Evolutionary conservation across 2,888 invertebrate species (phyloP), one percentile per base, ranked within the genome.

Genomic region (Syrista parreyssii): DNA sequence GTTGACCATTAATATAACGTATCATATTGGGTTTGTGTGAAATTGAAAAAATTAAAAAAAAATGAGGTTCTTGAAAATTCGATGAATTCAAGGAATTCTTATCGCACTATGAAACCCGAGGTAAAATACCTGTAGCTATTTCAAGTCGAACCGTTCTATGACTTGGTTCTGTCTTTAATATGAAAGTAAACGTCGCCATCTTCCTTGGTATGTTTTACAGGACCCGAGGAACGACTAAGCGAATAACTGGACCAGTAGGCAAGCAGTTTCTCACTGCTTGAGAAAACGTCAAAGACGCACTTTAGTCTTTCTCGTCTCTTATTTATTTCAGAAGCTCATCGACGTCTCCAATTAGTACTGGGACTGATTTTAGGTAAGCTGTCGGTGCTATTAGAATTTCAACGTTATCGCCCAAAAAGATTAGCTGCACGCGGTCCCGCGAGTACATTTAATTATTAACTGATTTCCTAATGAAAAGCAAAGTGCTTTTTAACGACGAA

Each of bases 381-480:
- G 34, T 15, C 32, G 40, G 11, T 33, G n/a, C 30, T 15, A 32
- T 36, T 76, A 72, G 36, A 76, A 72, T 71, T 35, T 68, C 40
- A 40, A 15, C 72, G n/a, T 40, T 76, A 76, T 76, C 71, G 23
- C 6, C 71, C 71, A 71, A 32, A 15, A 4, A 9, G 32, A 71
- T 30, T 71, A 71, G 12, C 30, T 31, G 4, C 12, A 30, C 76
- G 12, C 23, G 30, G 35, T 9, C 40, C 6, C 4, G 23, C 23
- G 23, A 55, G 40, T 6, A 23, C 40, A 23, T n/a, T 72, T 72
- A 32, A 36, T 72, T 76, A 76, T 72, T 76, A 30, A 76, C 71
- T n/a, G 31, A 76, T 76, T 76, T 35, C 23, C 36, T 76, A 76
- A 68, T 71, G 6, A 76, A 76, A 71, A 71, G 12, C 31, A 33